Conservation (phyloP, 2,888 invertebrate genomes). For the Chamaedrilus cognettii region DNA sequence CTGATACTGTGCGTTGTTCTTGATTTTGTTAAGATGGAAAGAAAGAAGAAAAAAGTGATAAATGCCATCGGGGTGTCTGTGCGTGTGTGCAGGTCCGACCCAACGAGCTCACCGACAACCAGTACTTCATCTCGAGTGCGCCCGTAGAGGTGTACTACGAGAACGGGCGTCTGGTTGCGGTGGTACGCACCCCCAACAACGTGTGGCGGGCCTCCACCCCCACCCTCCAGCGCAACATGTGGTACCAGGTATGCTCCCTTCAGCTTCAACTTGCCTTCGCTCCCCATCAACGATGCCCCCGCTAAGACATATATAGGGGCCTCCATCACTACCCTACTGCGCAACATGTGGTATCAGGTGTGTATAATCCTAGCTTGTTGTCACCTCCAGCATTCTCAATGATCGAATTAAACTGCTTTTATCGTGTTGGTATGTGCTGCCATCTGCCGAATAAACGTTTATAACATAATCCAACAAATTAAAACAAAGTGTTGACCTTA, state of each 20-base stretch:
- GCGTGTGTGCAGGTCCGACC: slow-evolving; percentile 35
- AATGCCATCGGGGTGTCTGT: background rate
- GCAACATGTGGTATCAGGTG: slow-evolving; percentile 18
- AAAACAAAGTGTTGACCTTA: too few relatives aligned
- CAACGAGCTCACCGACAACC: slow-evolving; percentile 43
- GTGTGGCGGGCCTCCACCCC: slow-evolving; percentile 44
- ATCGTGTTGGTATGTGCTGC: too few relatives aligned
- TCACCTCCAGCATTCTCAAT: too few relatives aligned
- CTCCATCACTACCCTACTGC: too few relatives aligned
- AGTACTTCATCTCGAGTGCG: slow-evolving; percentile 53
- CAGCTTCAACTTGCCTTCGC: too few relatives aligned
- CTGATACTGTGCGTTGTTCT: too few relatives aligned
- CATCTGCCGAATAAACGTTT: too few relatives aligned
- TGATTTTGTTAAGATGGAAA: background rate
- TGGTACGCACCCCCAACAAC: slow-evolving; percentile 45
- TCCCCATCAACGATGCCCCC: too few relatives aligned
- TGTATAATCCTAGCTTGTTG: too few relatives aligned
- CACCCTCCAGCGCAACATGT: slow-evolving; percentile 37
- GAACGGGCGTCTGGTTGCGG: slow-evolving; percentile 47
- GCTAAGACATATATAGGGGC: too few relatives aligned
- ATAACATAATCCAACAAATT: too few relatives aligned
- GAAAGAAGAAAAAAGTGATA: background rate
- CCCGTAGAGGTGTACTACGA: slow-evolving; percentile 51
- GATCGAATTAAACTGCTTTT: too few relatives aligned
- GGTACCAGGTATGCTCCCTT: slow-evolving; percentile 30